phyloP scores from a whole-genome alignment of 2,888 invertebrate species.

The Mythimna impura region DNA sequence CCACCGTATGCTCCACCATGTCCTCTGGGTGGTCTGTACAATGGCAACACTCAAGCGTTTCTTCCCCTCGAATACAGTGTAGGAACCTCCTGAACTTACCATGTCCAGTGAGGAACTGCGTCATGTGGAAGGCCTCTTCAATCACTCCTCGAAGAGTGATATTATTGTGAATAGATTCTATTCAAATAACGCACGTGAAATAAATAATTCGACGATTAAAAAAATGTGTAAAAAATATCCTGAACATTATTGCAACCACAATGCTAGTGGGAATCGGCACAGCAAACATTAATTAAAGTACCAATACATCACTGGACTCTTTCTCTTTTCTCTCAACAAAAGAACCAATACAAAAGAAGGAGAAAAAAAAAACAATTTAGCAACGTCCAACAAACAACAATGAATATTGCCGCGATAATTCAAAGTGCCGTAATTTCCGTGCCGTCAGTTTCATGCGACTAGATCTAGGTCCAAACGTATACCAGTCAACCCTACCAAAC shows the following conservation, averaged over 20 bases:
- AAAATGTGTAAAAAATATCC: background rate
- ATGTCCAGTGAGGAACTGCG: too few relatives aligned
- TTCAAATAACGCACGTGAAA: too few relatives aligned
- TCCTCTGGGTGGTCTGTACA: too few relatives aligned
- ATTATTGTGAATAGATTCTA: too few relatives aligned
- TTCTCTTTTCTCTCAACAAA: slow-evolving; percentile 31
- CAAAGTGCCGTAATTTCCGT: slow-evolving; percentile 73
- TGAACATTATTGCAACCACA: background rate
- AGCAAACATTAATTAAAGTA: slow-evolving; percentile 37
- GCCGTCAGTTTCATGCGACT: slow-evolving; percentile 70
- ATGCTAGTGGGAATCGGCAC: background rate
- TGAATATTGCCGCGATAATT: slow-evolving; percentile 71
- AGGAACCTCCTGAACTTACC: too few relatives aligned
- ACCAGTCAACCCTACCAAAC: slow-evolving; percentile 58
- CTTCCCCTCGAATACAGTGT: too few relatives aligned
- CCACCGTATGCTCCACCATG: too few relatives aligned
- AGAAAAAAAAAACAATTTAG: slow-evolving; percentile 57
- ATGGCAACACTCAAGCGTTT: too few relatives aligned
- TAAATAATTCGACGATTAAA: background rate
- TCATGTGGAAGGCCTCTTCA: too few relatives aligned
- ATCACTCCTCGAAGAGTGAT: too few relatives aligned
- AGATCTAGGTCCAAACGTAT: slow-evolving; percentile 67
- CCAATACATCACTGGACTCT: slow-evolving; percentile 23
- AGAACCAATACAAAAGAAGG: slow-evolving; percentile 29
- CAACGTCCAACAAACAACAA: slow-evolving; percentile 66